phyloP scores from a whole-genome alignment of 2,797 vertebrate genomes.

The Pseudomugil tenellus region DNA sequence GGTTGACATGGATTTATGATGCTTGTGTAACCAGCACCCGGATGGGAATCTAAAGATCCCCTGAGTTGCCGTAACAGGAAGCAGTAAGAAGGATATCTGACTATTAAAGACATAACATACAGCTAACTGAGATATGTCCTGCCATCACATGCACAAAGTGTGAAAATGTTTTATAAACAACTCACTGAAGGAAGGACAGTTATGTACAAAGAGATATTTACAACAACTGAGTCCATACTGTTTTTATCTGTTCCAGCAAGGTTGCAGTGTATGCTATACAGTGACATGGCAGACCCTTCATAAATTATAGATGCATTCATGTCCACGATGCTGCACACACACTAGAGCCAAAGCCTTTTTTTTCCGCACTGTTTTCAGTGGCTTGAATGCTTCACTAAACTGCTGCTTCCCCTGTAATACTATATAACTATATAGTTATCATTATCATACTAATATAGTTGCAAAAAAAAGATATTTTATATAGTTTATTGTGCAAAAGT shows the following conservation, averaged over 20 bases:
- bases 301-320: slow-evolving; percentile 65
- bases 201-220: slow-evolving; percentile 25
- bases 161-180: slow-evolving; percentile 14
- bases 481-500: background rate
- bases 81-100: slow-evolving; percentile 1
- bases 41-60: too few species aligned
- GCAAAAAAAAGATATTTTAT: slow-evolving; percentile 8
- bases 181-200: slow-evolving; percentile 33
- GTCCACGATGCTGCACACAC: slow-evolving; percentile 55
- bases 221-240: slow-evolving; percentile 7
- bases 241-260: slow-evolving; percentile 34
- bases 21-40: background rate
- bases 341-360: slow-evolving; percentile 32
- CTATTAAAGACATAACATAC: background rate
- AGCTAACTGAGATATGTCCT: background rate
- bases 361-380: slow-evolving; percentile 13
- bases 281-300: slow-evolving; percentile 55
- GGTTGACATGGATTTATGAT: background rate
- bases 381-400: slow-evolving; percentile 48
- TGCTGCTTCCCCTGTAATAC: slow-evolving; percentile 20
- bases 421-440: slow-evolving; percentile 20
- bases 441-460: slow-evolving; percentile 38
- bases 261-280: slow-evolving; percentile 28
- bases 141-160: background rate
- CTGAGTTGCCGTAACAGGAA: background rate